Evolutionary conservation across 2,113 vertebrate species (phyloP).

Genomic region (Crotophaga sulcirostris): DNA sequence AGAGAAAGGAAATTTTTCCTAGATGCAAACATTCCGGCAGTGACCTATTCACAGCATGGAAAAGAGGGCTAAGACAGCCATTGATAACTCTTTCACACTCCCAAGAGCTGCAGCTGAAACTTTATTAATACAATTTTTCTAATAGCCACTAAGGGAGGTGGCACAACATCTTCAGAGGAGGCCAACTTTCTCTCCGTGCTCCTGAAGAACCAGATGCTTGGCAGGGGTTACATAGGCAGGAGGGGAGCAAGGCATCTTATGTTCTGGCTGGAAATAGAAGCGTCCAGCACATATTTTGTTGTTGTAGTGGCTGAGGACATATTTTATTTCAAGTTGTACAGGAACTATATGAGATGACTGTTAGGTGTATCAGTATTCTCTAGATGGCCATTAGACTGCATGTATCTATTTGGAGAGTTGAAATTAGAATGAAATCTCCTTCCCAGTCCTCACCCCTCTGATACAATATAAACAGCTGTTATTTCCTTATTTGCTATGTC

Average conservation of each 20-base stretch:
- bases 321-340: background rate
- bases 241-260: background rate
- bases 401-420: background rate
- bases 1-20: background rate
- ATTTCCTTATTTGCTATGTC: conserved; percentile 37
- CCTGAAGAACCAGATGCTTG: background rate
- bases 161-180: background rate
- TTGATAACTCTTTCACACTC: background rate
- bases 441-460: background rate
- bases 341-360: background rate
- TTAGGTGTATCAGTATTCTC: background rate
- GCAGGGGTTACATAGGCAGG: background rate
- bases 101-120: background rate
- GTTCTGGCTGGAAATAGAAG: background rate
- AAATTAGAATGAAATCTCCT: conserved; percentile 29
- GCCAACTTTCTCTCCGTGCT: background rate
- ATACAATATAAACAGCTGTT: conserved; percentile 19
- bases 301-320: background rate
- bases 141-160: background rate
- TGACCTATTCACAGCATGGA: background rate
- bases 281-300: background rate
- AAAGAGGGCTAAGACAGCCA: background rate
- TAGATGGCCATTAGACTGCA: background rate
- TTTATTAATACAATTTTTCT: background rate
- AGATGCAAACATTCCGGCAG: background rate